phyloP scores from a whole-genome alignment of 30 jellyfish, hydroid and myxozoan genomes.

The Nemopilema nomurai region DNA sequence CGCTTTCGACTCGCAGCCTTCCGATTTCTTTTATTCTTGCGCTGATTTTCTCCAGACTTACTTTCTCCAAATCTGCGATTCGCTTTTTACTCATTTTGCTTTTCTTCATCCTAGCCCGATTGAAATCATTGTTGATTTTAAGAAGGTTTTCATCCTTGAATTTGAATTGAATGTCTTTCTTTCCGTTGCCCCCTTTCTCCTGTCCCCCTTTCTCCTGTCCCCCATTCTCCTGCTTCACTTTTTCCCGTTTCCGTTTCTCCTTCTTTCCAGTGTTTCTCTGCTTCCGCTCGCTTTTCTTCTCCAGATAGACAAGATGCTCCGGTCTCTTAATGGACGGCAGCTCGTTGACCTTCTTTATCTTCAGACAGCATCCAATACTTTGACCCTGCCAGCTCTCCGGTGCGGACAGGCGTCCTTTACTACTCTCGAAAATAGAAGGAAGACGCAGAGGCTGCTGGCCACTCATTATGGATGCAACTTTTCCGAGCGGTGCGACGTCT shows the following conservation, averaged over 20 bases:
- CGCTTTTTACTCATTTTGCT: not conserved
- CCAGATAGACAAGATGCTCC: constrained; percentile 1
- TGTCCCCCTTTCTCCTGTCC: not conserved
- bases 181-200: not conserved
- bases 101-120: not conserved
- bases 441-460: not conserved
- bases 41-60: not conserved
- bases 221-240: not conserved
- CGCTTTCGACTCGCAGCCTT: not conserved
- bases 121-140: not conserved
- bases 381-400: not conserved
- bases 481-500: not conserved
- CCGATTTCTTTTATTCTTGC: not conserved
- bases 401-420: not conserved
- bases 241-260: not conserved
- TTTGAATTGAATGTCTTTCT: not conserved
- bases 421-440: not conserved
- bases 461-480: not conserved
- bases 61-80: not conserved
- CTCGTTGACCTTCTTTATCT: constrained; percentile 5
- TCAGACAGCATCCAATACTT: not conserved
- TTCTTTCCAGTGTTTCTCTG: not conserved
- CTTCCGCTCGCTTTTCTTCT: constrained; percentile 1
- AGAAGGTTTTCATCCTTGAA: not conserved
- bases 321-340: constrained; percentile 39